Evolutionary conservation across 2,113 vertebrate species (phyloP), one percentile per base, ranked within the genome.

Genomic region (Sakesphorus luctuosus): DNA sequence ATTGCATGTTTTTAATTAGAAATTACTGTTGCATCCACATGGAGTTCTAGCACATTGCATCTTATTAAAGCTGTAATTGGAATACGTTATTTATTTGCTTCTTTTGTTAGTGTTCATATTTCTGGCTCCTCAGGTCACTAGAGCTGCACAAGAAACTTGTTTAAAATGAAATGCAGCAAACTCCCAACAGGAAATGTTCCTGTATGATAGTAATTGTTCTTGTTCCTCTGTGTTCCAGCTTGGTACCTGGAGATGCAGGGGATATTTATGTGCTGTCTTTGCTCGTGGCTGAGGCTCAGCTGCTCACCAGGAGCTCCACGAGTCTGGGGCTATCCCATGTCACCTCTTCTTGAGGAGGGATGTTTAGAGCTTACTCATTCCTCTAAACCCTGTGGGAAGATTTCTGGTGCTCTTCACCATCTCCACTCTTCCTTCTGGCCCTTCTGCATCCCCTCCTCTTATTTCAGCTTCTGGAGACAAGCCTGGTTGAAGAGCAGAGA

Each of bases 1-100:
- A 97, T 93, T 85, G 83, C 40, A 8, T 77, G 80, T 36, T 93
- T 95, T 96, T 97, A 96, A 94, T 97, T 96, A 97, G 93, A 94
- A 96, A 93, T 88, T 58, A 59, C 94, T 94, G 69, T 90, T 96
- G 84, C 90, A 47, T 96, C 79, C 29, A 0, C 75, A 71, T 71
- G 79, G 95, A 83, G 72, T 92, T 78, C 68, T 55, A 93, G 80
- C 85, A 82, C 73, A 53, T 56, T 91, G 96, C 84, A 55, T 90
- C 85, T 94, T 94, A 93, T 96, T 96, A 95, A 89, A 96, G 75
- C 85, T 95, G 87, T 96, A 91, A 97, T 95, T 96, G 90, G 82
- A 96, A 88, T 75, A n/a, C 0, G 67, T 93, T 94, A 96, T 93
- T 83, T 88, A 94, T 96, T 82, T 94, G 93, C 93, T 96, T 84